Conservation (phyloP, 1,140 invertebrate species). For the Cecropterus lyciades region DNA sequence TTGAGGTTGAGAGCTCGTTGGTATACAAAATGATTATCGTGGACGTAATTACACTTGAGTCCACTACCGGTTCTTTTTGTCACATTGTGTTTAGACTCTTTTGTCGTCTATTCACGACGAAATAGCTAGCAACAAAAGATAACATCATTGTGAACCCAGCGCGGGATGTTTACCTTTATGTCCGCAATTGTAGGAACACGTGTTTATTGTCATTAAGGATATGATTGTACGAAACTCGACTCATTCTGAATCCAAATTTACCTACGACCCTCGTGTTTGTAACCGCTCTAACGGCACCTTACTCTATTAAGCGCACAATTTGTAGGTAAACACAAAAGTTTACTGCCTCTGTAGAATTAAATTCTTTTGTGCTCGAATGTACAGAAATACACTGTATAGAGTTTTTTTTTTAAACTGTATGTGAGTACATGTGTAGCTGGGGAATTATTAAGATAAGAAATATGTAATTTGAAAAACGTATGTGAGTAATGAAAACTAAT, state of each 20-base stretch:
- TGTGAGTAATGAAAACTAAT: no score
- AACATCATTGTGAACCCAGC: conserved; percentile 31
- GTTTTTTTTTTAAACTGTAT: no score
- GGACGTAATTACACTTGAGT: conserved; percentile 50
- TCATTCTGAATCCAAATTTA: conserved; percentile 31
- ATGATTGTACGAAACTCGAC: conserved; percentile 38
- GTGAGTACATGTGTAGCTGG: no score
- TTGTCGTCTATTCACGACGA: conserved; percentile 50
- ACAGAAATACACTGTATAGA: no score
- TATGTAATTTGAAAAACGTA: no score
- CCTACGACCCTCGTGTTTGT: conserved; percentile 29
- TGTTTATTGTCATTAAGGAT: conserved; percentile 40
- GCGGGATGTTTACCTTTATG: conserved; percentile 41
- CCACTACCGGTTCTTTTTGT: conserved; percentile 47
- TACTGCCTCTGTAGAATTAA: conserved; percentile 23
- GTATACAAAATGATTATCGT: conserved; percentile 32
- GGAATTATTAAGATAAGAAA: no score
- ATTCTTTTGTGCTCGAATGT: conserved; percentile 21
- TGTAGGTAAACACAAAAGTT: conserved; percentile 29
- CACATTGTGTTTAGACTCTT: conserved; percentile 46
- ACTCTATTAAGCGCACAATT: conserved; percentile 27
- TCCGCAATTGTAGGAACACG: conserved; percentile 37
- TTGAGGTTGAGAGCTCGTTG: conserved; percentile 7
- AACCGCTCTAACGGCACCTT: conserved; percentile 24
- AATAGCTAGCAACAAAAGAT: conserved; percentile 52